Conservation (phyloP, 2,888 invertebrate species). For the Phortica okadai region DNA sequence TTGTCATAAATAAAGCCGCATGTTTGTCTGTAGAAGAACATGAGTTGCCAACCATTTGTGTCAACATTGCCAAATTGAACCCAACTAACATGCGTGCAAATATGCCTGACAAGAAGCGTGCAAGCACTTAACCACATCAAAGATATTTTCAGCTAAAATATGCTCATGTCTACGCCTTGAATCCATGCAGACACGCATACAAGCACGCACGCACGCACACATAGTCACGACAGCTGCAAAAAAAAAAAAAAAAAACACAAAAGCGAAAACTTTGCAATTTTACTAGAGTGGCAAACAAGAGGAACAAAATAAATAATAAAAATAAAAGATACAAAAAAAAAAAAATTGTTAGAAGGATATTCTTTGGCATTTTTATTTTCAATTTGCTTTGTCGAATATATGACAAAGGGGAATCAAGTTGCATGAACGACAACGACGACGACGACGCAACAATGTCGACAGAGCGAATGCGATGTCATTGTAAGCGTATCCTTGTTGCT, state of each 20-base stretch:
- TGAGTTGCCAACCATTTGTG: background rate
- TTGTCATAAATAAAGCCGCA: background rate
- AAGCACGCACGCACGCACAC: conserved; percentile 9
- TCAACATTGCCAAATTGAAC: background rate
- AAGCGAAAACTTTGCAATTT: conserved; percentile 57
- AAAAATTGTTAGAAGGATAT: conserved; percentile 7
- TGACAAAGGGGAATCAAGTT: conserved; percentile 64
- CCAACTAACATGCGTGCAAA: conserved; percentile 20
- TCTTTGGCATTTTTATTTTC: conserved; percentile 63
- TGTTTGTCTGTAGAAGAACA: background rate
- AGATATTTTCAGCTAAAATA: background rate
- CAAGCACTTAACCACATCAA: conserved; percentile 31
- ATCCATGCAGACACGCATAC: background rate
- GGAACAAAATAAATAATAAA: conserved; percentile 9
- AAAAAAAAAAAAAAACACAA: too few species aligned
- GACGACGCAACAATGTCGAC: conserved; percentile 42
- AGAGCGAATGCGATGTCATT: background rate
- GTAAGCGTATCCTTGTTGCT: conserved; percentile 41
- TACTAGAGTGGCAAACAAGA: conserved; percentile 48
- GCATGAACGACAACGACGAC: conserved; percentile 20
- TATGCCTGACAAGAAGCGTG: conserved; percentile 37
- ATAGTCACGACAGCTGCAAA: conserved; percentile 33
- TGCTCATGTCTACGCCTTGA: background rate
- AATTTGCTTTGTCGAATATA: conserved; percentile 63
- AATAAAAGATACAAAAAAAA: background rate